Evolutionary conservation across 2,797 vertebrate species (phyloP).

Genomic region (Anabacerthia variegaticeps): DNA sequence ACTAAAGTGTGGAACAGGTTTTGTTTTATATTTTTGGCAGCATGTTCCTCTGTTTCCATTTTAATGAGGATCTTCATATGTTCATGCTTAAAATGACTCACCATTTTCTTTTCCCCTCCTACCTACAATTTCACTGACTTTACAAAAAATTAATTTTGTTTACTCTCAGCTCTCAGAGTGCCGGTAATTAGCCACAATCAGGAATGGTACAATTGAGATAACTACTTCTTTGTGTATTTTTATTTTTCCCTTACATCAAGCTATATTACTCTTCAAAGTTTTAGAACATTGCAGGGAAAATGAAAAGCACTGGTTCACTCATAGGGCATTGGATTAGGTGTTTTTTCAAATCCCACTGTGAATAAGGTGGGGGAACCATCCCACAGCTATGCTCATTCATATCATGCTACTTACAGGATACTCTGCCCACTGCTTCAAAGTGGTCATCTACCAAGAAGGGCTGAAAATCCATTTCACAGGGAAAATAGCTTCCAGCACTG

Average conservation of each 20-base stretch:
- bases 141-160: neutral
- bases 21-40: neutral
- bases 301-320: neutral
- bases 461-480: neutral
- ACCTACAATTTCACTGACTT: neutral
- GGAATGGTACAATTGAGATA: neutral
- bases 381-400: accelerated
- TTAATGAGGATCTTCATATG: neutral
- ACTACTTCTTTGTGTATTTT: neutral
- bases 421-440: neutral
- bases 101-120: neutral
- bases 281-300: neutral
- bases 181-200: neutral
- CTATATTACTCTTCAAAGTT: neutral
- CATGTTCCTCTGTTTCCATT: neutral
- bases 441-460: neutral
- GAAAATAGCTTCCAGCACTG: neutral
- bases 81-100: neutral
- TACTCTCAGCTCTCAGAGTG: neutral
- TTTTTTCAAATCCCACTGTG: neutral
- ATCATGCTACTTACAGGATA: neutral
- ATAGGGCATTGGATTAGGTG: neutral
- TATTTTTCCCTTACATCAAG: neutral
- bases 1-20: neutral
- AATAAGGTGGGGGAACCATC: neutral